phyloP scores from a whole-genome alignment of 2,888 invertebrate species.

The Pandemis heparana region DNA sequence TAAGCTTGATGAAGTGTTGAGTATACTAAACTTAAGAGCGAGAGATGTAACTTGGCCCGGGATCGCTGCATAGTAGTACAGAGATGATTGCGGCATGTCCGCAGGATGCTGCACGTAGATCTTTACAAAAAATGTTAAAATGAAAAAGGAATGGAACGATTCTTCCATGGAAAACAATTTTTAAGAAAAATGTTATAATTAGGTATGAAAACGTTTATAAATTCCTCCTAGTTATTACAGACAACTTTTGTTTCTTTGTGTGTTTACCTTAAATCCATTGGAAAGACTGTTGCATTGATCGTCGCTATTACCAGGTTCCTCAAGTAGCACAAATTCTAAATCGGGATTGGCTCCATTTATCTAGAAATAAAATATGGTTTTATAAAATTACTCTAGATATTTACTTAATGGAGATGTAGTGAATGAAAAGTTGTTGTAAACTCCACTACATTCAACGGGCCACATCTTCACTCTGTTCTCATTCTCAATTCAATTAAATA shows the following conservation, averaged over 20 bases:
- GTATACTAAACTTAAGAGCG: conserved; percentile 39
- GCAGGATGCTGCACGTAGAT: conserved; percentile 43
- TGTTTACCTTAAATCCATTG: conserved; percentile 24
- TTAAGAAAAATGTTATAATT: no score
- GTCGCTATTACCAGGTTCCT: conserved; percentile 5
- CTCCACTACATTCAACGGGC: no score
- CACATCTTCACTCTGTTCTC: no score
- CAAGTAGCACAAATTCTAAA: neutral
- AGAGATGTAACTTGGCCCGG: conserved; percentile 38
- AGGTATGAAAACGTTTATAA: no score
- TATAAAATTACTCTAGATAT: no score
- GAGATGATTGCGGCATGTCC: conserved; percentile 38
- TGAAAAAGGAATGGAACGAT: no score
- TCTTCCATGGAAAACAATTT: no score
- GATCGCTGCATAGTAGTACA: conserved; percentile 42
- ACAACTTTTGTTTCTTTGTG: neutral
- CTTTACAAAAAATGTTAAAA: conserved; percentile 5
- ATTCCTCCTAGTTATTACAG: no score
- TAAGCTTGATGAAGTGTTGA: conserved; percentile 40
- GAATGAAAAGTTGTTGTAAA: no score
- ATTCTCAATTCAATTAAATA: no score
- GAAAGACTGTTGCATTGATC: conserved; percentile 22
- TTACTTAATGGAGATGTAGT: no score
- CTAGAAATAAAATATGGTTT: neutral
- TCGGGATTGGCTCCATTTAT: conserved; percentile 14